Evolutionary conservation across 2,797 vertebrate genomes (phyloP).

Genomic region (Acridotheres tristis): DNA sequence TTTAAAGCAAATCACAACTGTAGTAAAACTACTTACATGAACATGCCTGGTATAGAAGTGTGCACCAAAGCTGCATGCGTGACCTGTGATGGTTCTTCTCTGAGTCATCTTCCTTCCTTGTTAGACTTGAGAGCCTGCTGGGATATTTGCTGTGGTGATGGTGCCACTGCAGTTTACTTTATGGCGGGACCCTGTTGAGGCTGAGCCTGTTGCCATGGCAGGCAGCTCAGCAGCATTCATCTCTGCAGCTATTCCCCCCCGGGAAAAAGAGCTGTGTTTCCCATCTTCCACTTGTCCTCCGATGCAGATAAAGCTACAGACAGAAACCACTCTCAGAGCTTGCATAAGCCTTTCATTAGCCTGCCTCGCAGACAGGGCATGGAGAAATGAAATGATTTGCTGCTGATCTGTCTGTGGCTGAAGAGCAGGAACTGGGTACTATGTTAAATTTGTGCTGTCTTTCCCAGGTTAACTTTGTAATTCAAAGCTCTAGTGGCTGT

Average conservation of each 20-base stretch:
- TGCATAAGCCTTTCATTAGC: not conserved
- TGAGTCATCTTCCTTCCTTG: not conserved
- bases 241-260: not conserved
- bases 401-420: not conserved
- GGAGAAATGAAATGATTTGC: not conserved
- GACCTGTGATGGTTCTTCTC: not conserved
- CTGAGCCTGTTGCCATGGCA: conserved; percentile 8
- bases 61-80: not conserved
- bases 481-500: not conserved
- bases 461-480: not conserved
- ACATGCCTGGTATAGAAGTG: not conserved
- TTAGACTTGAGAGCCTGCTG: not conserved
- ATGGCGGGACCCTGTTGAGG: not conserved
- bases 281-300: not conserved
- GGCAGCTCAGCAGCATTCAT: not conserved
- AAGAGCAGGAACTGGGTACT: not conserved
- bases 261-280: not conserved
- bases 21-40: not conserved
- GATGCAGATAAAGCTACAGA: not conserved
- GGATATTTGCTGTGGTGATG: not conserved
- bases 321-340: not conserved
- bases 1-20: not conserved
- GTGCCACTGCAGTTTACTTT: not conserved
- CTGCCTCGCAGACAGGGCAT: not conserved
- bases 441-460: not conserved